These are phyloP conservation scores for Troides helena DNA, from an alignment of 2,888 invertebrate genomes.

Conservation along the genomic window DNA sequence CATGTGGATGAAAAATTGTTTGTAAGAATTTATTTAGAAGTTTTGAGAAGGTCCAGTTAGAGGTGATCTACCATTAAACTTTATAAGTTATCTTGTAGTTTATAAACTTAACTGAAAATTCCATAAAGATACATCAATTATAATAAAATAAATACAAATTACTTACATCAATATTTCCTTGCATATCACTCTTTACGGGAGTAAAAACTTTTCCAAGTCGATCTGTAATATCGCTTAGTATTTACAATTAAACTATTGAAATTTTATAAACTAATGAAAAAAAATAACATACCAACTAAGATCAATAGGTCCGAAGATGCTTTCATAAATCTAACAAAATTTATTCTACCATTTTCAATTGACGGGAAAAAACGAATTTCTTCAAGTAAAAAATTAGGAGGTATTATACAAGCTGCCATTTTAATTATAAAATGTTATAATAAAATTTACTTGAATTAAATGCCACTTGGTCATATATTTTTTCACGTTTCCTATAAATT, in stretches of 20 bases:
- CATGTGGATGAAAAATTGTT: too few relatives aligned
- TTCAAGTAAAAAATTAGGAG: constrained; percentile 41
- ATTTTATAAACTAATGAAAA: background rate
- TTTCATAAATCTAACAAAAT: constrained; percentile 80
- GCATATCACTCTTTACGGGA: constrained; percentile 88
- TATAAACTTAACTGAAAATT: background rate
- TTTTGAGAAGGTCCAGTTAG: too few relatives aligned
- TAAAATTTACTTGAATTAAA: constrained; percentile 7
- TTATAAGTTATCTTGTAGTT: too few relatives aligned
- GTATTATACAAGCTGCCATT: constrained; percentile 31
- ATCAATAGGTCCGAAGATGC: constrained; percentile 82
- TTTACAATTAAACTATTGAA: constrained; percentile 12
- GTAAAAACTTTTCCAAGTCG: constrained; percentile 86
- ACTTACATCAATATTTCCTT: constrained; percentile 87
- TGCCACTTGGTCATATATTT: background rate
- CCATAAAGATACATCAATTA: background rate
- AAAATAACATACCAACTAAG: constrained; percentile 81
- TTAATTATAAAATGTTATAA: constrained; percentile 17
- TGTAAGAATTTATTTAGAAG: too few relatives aligned
- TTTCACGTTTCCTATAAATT: constrained; percentile 1
- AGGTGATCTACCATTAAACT: too few relatives aligned
- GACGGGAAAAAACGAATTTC: constrained; percentile 74
- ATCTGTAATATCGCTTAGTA: constrained; percentile 74
- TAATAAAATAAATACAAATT: constrained; percentile 12
- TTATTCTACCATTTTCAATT: constrained; percentile 78